Evolutionary conservation across 2,888 invertebrate species (phyloP).

Genomic region (Oasisia sp.): DNA sequence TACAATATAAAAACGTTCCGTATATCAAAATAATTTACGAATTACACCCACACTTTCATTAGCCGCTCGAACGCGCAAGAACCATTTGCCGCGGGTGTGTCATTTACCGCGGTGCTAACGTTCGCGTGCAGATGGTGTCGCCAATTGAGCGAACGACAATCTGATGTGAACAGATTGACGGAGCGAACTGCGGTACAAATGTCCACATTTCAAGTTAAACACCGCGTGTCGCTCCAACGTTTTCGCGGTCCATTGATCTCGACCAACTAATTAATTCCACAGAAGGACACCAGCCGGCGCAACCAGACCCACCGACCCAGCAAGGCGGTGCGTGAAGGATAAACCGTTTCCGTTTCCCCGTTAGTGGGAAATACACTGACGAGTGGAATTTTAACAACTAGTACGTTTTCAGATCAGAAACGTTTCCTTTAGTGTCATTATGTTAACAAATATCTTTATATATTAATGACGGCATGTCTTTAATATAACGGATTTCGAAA

Average conservation of each 20-base stretch:
- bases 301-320: background rate
- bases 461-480: no score
- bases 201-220: slow-evolving; percentile 12
- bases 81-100: background rate
- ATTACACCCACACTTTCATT: background rate
- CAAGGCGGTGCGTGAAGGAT: background rate
- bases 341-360: background rate
- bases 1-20: background rate
- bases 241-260: slow-evolving; percentile 4
- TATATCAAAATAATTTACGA: background rate
- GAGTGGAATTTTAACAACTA: background rate
- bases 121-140: slow-evolving; percentile 17
- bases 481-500: no score
- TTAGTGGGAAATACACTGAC: background rate
- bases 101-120: background rate
- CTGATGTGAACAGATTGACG: slow-evolving; percentile 9
- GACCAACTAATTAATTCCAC: background rate
- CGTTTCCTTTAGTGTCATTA: background rate
- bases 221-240: background rate
- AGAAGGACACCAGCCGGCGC: background rate
- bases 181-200: background rate
- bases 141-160: slow-evolving; percentile 8
- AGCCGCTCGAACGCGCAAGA: background rate
- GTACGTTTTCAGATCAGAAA: background rate
- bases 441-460: background rate